phyloP scores from a whole-genome alignment of 2,888 invertebrate species.

The Drosophila histrio region DNA sequence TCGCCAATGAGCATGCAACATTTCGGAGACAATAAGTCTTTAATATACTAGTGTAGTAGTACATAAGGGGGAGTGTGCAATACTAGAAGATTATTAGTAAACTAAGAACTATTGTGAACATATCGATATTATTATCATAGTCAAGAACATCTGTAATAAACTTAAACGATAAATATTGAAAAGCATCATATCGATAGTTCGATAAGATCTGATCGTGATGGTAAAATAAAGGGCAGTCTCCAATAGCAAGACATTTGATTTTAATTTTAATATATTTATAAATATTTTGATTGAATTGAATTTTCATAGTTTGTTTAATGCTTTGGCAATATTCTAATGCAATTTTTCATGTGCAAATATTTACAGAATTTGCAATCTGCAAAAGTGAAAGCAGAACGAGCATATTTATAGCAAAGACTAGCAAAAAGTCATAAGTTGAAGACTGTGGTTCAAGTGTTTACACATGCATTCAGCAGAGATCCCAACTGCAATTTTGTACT shows the following conservation, averaged over 20 bases:
- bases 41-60: no score
- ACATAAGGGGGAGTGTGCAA: no score
- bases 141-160: no score
- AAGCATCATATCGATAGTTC: no score
- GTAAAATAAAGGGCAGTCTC: no score
- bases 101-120: no score
- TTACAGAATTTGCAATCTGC: background rate
- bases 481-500: constrained; percentile 6
- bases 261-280: background rate
- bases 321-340: background rate
- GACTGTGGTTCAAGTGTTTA: constrained; percentile 27
- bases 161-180: no score
- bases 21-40: background rate
- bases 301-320: background rate
- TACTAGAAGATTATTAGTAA: no score
- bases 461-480: constrained; percentile 21
- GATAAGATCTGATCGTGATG: no score
- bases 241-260: background rate
- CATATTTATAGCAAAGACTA: background rate
- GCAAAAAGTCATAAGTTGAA: background rate
- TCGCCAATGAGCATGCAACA: background rate
- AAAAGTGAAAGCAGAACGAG: background rate
- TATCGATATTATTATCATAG: no score
- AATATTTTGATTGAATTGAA: background rate
- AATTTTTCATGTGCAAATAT: background rate